A percentile compares a stretch with the other conserved stretches of the same genome.
phyloP scores from a whole-genome alignment of 2,797 vertebrate species.

The Gymnothorax javanicus region DNA sequence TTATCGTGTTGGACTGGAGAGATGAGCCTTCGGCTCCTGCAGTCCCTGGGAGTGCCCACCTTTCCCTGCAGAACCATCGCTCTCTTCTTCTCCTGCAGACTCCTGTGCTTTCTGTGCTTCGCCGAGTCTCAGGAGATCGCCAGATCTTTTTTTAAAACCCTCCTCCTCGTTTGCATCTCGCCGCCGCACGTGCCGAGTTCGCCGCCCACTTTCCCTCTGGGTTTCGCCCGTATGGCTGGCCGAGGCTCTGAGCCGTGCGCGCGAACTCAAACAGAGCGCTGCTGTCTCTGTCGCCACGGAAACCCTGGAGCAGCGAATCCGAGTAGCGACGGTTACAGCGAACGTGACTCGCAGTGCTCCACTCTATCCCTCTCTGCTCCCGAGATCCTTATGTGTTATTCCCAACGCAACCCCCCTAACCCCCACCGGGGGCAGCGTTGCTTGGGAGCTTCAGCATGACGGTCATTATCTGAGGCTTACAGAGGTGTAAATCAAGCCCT shows the following conservation, averaged over 20 bases:
- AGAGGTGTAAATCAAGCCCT: constrained; percentile 15
- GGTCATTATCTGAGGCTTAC: background rate
- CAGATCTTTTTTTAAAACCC: constrained; percentile 8
- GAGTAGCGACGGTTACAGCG: constrained; percentile 38
- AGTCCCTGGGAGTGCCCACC: background rate
- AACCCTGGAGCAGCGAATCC: constrained; percentile 31
- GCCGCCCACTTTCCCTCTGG: constrained; percentile 4
- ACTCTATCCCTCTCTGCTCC: background rate
- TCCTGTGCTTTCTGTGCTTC: background rate
- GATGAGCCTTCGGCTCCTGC: background rate
- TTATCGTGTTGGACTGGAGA: background rate
- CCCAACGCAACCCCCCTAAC: background rate
- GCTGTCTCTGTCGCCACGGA: constrained; percentile 27
- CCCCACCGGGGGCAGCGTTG: background rate
- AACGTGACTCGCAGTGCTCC: constrained; percentile 39
- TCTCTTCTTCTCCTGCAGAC: background rate
- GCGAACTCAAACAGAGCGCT: constrained; percentile 42
- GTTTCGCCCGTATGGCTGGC: constrained; percentile 45
- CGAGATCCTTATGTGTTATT: background rate
- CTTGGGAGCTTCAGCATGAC: background rate
- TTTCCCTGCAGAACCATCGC: background rate
- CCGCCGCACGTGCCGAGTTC: constrained; percentile 8
- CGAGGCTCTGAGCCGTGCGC: constrained; percentile 37
- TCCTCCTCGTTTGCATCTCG: background rate
- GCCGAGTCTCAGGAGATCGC: background rate